A percentile compares a stretch with the other conserved stretches of the same genome.
phyloP scores from a whole-genome alignment of 2,113 vertebrate genomes.

The Aegotheles bennettii region DNA sequence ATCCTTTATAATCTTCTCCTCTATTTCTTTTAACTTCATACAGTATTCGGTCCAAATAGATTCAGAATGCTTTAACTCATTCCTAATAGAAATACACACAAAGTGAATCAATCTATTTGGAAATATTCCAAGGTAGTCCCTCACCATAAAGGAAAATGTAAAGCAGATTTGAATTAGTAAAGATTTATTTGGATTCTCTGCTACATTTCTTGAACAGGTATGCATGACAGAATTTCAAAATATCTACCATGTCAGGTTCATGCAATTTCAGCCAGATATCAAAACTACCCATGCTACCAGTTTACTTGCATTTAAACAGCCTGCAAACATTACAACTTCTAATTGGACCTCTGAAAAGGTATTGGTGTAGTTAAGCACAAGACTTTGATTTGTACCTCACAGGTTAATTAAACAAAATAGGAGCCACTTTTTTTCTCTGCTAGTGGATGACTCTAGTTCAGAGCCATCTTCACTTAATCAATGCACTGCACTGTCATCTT shows the following conservation, averaged over 20 bases:
- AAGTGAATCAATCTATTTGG: conserved; percentile 30
- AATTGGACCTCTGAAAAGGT: neutral
- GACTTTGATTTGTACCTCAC: neutral
- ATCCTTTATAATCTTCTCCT: conserved; percentile 59
- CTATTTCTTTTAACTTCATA: conserved; percentile 62
- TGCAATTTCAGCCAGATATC: neutral
- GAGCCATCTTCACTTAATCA: neutral
- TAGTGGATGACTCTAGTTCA: neutral
- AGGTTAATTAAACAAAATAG: neutral
- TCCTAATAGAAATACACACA: conserved; percentile 62
- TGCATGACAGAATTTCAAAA: conserved; percentile 5
- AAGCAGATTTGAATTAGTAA: conserved; percentile 36
- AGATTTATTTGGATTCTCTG: conserved; percentile 36
- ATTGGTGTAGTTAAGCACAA: neutral
- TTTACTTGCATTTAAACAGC: neutral
- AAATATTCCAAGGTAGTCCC: conserved; percentile 16
- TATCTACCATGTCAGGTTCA: neutral
- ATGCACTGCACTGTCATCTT: neutral
- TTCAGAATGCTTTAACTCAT: conserved; percentile 60
- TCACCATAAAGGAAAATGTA: conserved; percentile 38
- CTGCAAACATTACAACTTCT: neutral
- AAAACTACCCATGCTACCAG: neutral
- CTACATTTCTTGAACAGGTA: neutral
- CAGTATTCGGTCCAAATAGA: conserved; percentile 44
- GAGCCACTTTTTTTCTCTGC: neutral